These are phyloP conservation scores for Gallinago media DNA, from an alignment of 2,113 vertebrate species.

Conservation along the genomic window DNA sequence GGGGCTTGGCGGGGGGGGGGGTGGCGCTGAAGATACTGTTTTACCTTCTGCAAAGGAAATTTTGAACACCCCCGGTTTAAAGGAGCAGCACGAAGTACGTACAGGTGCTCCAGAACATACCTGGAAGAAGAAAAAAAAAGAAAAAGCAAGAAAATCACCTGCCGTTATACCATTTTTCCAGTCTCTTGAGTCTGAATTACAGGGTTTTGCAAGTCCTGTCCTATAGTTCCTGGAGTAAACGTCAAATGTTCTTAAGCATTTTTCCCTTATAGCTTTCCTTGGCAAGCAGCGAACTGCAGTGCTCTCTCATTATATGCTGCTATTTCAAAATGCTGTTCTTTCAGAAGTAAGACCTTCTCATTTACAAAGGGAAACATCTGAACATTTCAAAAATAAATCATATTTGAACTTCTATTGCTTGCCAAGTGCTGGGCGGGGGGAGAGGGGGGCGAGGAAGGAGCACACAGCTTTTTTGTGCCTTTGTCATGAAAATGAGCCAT, in stretches of 20 bases:
- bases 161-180: neutral
- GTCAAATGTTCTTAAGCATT: constrained; percentile 10
- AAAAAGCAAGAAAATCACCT: neutral
- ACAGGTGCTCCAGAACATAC: neutral
- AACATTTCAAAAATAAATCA: constrained; percentile 33
- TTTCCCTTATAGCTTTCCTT: neutral
- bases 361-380: neutral
- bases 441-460: neutral
- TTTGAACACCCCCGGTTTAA: neutral
- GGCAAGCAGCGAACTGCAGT: constrained; percentile 1
- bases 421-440: neutral
- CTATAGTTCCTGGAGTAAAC: neutral
- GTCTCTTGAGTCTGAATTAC: neutral
- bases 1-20: too few relatives aligned
- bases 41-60: neutral
- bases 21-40: neutral
- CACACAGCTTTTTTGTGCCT: neutral
- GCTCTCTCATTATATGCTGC: neutral
- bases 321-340: constrained; percentile 15
- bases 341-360: neutral
- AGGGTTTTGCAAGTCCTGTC: neutral
- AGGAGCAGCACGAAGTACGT: neutral
- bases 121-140: neutral
- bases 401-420: constrained; percentile 30
- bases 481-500: constrained; percentile 8